phyloP scores from a whole-genome alignment of 1,140 invertebrate species.

The Alviniconcha marisindica region DNA sequence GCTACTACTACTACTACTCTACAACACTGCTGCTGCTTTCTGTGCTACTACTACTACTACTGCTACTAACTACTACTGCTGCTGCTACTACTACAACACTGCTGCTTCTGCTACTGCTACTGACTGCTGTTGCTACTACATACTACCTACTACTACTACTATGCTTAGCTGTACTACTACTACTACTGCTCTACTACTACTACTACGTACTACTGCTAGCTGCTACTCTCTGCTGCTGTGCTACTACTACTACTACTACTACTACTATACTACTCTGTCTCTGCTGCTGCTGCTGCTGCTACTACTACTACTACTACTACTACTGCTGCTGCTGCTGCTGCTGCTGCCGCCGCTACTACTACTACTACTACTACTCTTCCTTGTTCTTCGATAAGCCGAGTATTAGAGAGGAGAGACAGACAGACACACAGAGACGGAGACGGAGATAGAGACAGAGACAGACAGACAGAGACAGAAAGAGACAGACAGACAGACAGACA shows the following conservation, averaged over 20 bases:
- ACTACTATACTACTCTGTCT: constrained; percentile 5
- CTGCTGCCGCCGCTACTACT: constrained; percentile 1
- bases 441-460: no score
- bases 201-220: neutral
- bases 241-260: constrained; percentile 11
- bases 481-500: neutral
- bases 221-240: no score
- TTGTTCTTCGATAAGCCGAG: no score
- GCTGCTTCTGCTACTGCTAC: no score
- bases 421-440: neutral
- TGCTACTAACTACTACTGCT: no score
- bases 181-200: neutral
- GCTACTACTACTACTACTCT: no score
- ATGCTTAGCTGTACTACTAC: no score
- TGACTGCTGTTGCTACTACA: no score
- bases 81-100: no score
- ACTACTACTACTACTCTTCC: constrained; percentile 26
- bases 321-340: constrained; percentile 16
- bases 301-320: constrained; percentile 27
- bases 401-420: neutral
- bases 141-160: no score
- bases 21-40: no score
- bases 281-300: constrained; percentile 13
- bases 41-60: no score
- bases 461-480: neutral